Evolutionary conservation across 2,797 vertebrate species (phyloP).

Genomic region (Bryconaethiops microstoma): DNA sequence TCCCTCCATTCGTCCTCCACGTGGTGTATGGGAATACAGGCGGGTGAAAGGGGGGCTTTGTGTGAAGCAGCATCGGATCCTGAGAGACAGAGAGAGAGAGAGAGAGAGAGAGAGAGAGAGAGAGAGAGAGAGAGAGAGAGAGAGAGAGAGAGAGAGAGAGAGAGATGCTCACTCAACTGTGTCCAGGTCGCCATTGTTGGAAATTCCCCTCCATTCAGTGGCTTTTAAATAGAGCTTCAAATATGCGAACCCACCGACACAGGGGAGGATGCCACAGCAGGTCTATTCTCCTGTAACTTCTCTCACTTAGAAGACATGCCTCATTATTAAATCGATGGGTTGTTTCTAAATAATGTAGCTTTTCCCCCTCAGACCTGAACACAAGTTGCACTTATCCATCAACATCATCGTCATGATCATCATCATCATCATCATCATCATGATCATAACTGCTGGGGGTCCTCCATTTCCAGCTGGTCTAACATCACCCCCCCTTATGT

Average conservation of each 20-base stretch:
- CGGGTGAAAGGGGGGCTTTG: constrained; percentile 82
- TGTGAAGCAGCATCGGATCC: constrained; percentile 78
- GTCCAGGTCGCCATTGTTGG: constrained; percentile 84
- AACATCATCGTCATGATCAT: neutral
- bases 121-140: constrained; percentile 60
- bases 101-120: constrained; percentile 60
- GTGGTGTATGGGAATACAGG: constrained; percentile 82
- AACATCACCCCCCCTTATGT: too few species aligned
- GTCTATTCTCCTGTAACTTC: constrained; percentile 43
- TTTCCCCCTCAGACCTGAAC: neutral
- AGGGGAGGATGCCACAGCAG: constrained; percentile 50
- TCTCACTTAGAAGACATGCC: constrained; percentile 43
- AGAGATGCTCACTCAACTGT: constrained; percentile 86
- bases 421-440: neutral
- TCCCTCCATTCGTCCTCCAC: constrained; percentile 78
- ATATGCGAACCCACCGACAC: constrained; percentile 71
- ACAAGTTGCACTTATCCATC: neutral
- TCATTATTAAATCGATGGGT: constrained; percentile 28
- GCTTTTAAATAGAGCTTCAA: constrained; percentile 83
- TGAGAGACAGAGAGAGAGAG: constrained; percentile 57
- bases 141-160: constrained; percentile 63
- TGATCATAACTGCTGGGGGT: neutral
- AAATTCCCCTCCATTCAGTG: constrained; percentile 83
- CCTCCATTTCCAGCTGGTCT: neutral
- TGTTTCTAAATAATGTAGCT: constrained; percentile 1